Evolutionary conservation across 1,140 invertebrate species (phyloP).

Genomic region (Drosophila novamexicana): DNA sequence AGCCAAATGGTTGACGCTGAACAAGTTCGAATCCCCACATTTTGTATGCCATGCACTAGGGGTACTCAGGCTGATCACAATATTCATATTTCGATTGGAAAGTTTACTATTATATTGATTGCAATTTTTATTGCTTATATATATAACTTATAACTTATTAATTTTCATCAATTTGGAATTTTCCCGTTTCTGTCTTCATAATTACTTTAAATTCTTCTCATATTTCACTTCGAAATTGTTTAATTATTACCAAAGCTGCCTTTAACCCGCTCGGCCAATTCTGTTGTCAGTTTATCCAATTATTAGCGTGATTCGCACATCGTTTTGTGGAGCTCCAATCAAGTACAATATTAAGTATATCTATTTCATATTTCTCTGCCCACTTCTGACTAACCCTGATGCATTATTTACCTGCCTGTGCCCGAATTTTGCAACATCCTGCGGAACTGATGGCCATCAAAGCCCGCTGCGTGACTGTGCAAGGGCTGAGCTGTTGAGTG

Average conservation of each 20-base stretch:
- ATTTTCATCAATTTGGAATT: too few relatives aligned
- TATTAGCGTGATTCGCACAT: too few relatives aligned
- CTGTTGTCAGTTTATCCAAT: too few relatives aligned
- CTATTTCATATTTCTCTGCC: too few relatives aligned
- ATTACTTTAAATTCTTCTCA: too few relatives aligned
- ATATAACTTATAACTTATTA: not conserved
- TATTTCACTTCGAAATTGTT: too few relatives aligned
- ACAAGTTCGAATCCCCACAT: not conserved
- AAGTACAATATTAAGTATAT: too few relatives aligned
- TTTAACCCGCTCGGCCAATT: too few relatives aligned
- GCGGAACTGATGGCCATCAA: conserved; percentile 33
- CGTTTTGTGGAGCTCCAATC: too few relatives aligned
- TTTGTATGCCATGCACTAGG: conserved; percentile 4
- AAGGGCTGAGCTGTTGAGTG: conserved; percentile 30
- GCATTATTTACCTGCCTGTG: conserved; percentile 17
- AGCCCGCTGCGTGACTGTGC: conserved; percentile 15
- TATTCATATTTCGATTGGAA: not conserved
- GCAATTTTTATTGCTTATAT: not conserved
- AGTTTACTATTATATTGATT: not conserved
- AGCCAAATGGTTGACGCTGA: conserved; percentile 21
- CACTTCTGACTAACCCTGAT: not conserved
- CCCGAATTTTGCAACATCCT: not conserved
- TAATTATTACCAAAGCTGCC: too few relatives aligned
- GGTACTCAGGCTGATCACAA: conserved; percentile 8
- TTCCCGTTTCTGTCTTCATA: too few relatives aligned